phyloP scores from a whole-genome alignment of 2,797 vertebrate species.

The Heterohyrax brucei region DNA sequence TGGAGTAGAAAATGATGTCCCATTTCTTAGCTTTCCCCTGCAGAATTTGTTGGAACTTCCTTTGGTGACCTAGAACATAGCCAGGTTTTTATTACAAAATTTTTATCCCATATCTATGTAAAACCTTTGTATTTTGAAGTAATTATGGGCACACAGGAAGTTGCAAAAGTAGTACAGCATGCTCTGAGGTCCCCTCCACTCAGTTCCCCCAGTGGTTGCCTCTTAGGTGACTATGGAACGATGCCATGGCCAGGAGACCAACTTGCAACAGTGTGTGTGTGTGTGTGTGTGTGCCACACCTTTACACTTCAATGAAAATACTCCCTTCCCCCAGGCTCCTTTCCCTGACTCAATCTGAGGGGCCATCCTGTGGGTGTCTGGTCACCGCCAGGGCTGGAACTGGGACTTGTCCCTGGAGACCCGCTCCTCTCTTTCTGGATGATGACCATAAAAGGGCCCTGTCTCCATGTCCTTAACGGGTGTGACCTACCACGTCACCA shows the following conservation, averaged over 20 bases:
- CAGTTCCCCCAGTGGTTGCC: background rate
- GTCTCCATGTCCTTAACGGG: background rate
- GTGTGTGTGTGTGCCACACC: background rate
- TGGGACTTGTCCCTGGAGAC: background rate
- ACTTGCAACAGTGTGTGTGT: rapidly evolving
- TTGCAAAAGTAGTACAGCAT: background rate
- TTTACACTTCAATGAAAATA: background rate
- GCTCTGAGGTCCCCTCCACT: rapidly evolving
- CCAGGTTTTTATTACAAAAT: background rate
- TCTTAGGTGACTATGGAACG: background rate
- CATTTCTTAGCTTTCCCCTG: background rate
- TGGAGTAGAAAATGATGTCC: background rate
- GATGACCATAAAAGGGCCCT: background rate
- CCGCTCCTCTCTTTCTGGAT: background rate
- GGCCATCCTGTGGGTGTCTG: background rate
- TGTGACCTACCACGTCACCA: rapidly evolving
- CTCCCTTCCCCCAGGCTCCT: background rate
- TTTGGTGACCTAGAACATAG: background rate
- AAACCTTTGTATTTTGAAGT: background rate
- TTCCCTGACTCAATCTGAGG: background rate
- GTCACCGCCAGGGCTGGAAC: too few species aligned
- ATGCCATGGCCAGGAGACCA: rapidly evolving
- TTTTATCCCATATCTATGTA: background rate
- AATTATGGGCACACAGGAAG: too few species aligned
- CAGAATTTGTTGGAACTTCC: background rate